Conservation (phyloP, 2,113 vertebrate genomes). For the Rostratula benghalensis region DNA sequence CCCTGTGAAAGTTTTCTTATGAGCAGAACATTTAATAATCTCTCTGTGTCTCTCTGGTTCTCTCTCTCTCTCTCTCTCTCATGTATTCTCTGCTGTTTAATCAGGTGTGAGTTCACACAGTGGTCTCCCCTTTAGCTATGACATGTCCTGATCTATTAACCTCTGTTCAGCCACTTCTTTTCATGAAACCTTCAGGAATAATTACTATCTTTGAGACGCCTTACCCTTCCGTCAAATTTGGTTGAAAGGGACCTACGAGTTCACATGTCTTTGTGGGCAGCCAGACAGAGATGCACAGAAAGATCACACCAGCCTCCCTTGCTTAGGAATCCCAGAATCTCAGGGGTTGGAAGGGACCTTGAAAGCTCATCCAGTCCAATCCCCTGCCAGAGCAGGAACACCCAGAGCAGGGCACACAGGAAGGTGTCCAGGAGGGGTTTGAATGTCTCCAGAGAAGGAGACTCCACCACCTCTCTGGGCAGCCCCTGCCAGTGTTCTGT, state of each 20-base stretch:
- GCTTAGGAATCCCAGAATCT: neutral
- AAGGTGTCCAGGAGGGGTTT: too few species aligned
- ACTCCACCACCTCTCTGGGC: too few species aligned
- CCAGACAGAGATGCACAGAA: neutral
- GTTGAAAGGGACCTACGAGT: slow-evolving; percentile 15
- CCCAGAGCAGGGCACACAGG: too few species aligned
- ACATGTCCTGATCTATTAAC: slow-evolving; percentile 23
- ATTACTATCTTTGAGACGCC: neutral
- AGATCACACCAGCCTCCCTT: neutral
- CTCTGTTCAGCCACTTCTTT: slow-evolving; percentile 5
- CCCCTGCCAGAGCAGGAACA: too few species aligned
- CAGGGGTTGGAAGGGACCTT: too few species aligned
- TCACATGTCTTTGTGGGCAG: neutral
- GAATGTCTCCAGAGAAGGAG: too few species aligned
- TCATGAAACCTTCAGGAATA: neutral
- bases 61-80: neutral
- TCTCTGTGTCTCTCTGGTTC: neutral
- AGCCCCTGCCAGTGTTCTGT: too few species aligned
- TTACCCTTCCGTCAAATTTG: neutral
- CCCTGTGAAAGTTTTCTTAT: slow-evolving; percentile 58
- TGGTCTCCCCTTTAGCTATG: neutral
- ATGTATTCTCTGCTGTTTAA: slow-evolving; percentile 42
- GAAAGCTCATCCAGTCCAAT: too few species aligned
- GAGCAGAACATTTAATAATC: slow-evolving; percentile 14
- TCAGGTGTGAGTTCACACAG: slow-evolving; percentile 53